These are phyloP conservation scores for Orthosia gothica DNA, from an alignment of 2,888 invertebrate species.

Conservation along the genomic window DNA sequence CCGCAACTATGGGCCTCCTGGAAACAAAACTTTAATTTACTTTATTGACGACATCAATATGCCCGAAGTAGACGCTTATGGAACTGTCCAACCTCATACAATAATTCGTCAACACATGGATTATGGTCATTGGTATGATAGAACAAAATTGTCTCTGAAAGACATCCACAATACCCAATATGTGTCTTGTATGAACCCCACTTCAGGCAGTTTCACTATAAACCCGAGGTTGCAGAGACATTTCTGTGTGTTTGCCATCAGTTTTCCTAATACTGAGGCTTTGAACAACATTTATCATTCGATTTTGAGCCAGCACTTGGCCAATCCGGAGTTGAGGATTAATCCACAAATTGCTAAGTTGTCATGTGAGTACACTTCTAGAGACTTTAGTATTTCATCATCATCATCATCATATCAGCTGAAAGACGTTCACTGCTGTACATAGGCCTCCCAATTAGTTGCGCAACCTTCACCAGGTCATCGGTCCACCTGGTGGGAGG, in stretches of 20 bases:
- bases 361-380: constrained; percentile 82
- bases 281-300: constrained; percentile 97
- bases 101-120: constrained; percentile 98
- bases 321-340: constrained; percentile 96
- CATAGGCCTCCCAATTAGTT: too few relatives aligned
- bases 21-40: constrained; percentile 97
- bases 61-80: constrained; percentile 97
- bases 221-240: constrained; percentile 98
- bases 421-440: too few relatives aligned
- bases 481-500: too few relatives aligned
- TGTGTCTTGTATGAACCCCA: constrained; percentile 99
- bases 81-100: constrained; percentile 99
- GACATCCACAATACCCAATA: constrained; percentile 99
- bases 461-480: too few relatives aligned
- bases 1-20: constrained; percentile 98
- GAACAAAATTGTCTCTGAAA: constrained; percentile 96
- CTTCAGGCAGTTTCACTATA: constrained; percentile 99
- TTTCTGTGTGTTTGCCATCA: constrained; percentile 97
- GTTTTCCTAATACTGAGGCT: constrained; percentile 96
- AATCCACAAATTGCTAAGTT: constrained; percentile 93
- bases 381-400: too few relatives aligned
- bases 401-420: too few relatives aligned
- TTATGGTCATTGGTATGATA: constrained; percentile 98
- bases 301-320: constrained; percentile 96
- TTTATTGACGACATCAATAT: constrained; percentile 99